Percentiles rank a stretch among this genome's conserved stretches.
Evolutionary conservation across 2,113 vertebrate species (phyloP).

Genomic region (Hyla sarda): DNA sequence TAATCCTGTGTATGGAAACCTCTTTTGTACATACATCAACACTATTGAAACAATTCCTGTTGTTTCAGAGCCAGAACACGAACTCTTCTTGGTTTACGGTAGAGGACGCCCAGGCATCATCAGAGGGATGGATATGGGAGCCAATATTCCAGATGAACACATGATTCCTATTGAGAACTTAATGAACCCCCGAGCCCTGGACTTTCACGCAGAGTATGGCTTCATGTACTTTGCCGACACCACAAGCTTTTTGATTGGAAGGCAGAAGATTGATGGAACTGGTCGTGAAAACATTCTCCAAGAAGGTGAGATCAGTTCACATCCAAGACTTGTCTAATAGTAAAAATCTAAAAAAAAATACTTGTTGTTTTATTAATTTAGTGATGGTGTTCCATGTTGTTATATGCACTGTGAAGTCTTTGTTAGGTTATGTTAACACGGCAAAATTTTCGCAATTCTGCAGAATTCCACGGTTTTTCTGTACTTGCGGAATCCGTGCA

Average conservation of each 20-base stretch:
- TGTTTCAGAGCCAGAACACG: conserved; percentile 88
- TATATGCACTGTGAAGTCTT: too few species aligned
- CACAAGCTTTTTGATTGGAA: conserved; percentile 93
- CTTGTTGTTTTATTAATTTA: too few species aligned
- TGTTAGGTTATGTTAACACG: too few species aligned
- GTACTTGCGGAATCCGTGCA: too few species aligned
- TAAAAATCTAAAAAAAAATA: background rate
- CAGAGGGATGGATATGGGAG: conserved; percentile 94
- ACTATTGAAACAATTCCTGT: background rate
- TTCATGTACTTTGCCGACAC: conserved; percentile 97
- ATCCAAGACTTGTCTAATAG: background rate
- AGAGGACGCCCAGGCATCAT: conserved; percentile 95
- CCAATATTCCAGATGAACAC: conserved; percentile 93
- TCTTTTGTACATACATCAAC: background rate
- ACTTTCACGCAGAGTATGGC: conserved; percentile 90
- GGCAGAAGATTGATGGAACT: conserved; percentile 94
- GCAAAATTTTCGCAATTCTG: too few species aligned
- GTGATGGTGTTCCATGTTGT: too few species aligned
- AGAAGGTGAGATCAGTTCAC: conserved; percentile 76
- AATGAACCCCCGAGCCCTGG: conserved; percentile 93
- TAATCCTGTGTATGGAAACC: background rate
- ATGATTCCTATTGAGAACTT: conserved; percentile 99
- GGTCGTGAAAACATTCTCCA: conserved; percentile 93
- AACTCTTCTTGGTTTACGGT: conserved; percentile 93
- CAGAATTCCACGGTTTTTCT: too few species aligned